Evolutionary conservation across 2,797 vertebrate species (phyloP), one percentile per base, ranked within the genome.

Genomic region (Bradypus variegatus): DNA sequence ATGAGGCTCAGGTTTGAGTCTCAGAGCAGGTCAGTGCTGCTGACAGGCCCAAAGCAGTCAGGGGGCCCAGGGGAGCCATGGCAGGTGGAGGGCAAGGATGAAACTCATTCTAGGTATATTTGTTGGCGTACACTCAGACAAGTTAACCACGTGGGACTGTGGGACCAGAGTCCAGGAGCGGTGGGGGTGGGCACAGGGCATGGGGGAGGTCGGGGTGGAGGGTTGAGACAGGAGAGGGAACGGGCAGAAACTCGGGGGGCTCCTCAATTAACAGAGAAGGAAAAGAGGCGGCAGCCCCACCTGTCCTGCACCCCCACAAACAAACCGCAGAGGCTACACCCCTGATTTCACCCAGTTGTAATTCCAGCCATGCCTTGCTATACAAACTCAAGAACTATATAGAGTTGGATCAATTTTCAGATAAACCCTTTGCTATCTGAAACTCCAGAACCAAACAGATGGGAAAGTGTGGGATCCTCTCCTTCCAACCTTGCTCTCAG

Each of bases 81-180:
- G 29, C 11, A 7, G 50, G 31, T 0, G 8, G 29, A 58, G 31
- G 75, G 15, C 33, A 5, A 23, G 60, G 60, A 77, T 9, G 27
- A 60, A 8, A 65, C 23, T 12, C 67, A 55, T 1, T 23, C 38
- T 4, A 2, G 31, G 0, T 62, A 27, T 11, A 6, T 33, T 73
- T 0, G 0, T 2, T 14, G 38, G 62, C 53, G 38, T 36, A 36
- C 2, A 50, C 7, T 50, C 50, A 2, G 75, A 55, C 4, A 36
- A 58, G 76, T 29, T 45, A 48, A 3, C 58, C 60, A 1, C 21
- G 12, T 14, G 31, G 31, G 15, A 14, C 38, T 2, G 48, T 38
- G n/a, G 76, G 62, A 9, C n/a, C 31, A 38, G 75, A 9, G 45
- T 14, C 38, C 62, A 41, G 65, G 21, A 60, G n/a, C 27, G 3